A percentile compares a stretch with the other conserved stretches of the same genome.
phyloP scores from a whole-genome alignment of 2,797 vertebrate species.

The Holocentrus rufus region DNA sequence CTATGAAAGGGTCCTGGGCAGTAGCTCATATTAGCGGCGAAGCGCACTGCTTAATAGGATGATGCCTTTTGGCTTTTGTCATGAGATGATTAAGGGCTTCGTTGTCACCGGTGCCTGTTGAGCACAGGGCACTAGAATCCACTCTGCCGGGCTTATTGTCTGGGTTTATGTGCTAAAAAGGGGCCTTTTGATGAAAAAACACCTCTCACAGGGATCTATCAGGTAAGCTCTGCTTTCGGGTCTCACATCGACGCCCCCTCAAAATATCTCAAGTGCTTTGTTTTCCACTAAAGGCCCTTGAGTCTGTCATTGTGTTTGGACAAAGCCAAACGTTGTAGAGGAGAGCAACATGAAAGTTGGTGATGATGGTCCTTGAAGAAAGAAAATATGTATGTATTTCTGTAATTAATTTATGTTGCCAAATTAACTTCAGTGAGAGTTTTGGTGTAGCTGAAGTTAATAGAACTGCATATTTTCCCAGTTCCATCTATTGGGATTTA shows the following conservation, averaged over 20 bases:
- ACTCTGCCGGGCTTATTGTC: constrained; percentile 85
- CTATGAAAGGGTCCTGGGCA: constrained; percentile 93
- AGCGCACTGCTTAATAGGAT: constrained; percentile 97
- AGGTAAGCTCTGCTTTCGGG: constrained; percentile 87
- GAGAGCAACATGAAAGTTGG: constrained; percentile 20
- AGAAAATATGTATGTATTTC: constrained; percentile 30
- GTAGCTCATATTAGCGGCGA: constrained; percentile 92
- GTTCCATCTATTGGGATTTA: no score
- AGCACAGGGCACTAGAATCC: constrained; percentile 88
- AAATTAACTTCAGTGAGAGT: not conserved
- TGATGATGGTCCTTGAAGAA: constrained; percentile 30
- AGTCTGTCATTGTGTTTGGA: constrained; percentile 54
- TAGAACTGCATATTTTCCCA: no score
- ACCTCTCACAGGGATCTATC: constrained; percentile 86
- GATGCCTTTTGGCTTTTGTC: constrained; percentile 99
- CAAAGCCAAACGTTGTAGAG: constrained; percentile 41
- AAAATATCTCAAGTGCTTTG: constrained; percentile 84
- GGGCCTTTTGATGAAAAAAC: constrained; percentile 85
- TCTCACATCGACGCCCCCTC: constrained; percentile 82
- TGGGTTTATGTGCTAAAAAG: constrained; percentile 64
- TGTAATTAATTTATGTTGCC: constrained; percentile 14
- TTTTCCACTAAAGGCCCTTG: constrained; percentile 81
- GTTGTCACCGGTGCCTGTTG: constrained; percentile 89
- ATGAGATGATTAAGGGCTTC: constrained; percentile 96
- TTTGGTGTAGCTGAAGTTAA: not conserved